Conservation (phyloP, 2,113 vertebrate genomes). For the Pterocles orientalis region DNA sequence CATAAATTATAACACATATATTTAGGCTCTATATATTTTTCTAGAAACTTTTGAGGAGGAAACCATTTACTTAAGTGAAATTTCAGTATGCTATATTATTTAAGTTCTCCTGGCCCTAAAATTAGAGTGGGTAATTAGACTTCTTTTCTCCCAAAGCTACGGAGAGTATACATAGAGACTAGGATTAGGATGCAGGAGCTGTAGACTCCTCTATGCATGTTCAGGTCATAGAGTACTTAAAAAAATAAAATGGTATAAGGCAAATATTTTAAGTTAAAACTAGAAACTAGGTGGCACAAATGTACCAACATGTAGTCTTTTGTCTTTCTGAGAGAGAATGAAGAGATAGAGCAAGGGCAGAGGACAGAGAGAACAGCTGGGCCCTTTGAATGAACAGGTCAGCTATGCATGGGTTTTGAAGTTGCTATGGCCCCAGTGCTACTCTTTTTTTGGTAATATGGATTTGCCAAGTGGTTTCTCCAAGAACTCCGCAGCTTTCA, state of each 20-base stretch:
- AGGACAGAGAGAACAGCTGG: neutral
- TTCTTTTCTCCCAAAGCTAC: neutral
- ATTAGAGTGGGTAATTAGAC: neutral
- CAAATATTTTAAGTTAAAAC: neutral
- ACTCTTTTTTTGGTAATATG: neutral
- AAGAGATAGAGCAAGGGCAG: neutral
- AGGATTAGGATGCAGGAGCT: neutral
- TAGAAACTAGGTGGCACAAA: neutral
- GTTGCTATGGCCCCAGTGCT: neutral
- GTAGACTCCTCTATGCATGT: neutral
- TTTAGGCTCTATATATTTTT: neutral
- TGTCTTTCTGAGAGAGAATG: neutral
- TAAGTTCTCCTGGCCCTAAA: neutral
- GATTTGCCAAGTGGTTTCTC: neutral
- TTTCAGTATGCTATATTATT: neutral
- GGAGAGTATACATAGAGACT: neutral
- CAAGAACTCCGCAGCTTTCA: neutral
- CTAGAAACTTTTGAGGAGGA: neutral
- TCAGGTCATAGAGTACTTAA: neutral
- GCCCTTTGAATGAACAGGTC: neutral
- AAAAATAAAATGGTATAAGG: neutral
- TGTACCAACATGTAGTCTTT: neutral
- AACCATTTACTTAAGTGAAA: neutral
- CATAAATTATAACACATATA: neutral
- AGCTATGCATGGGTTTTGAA: fast-evolving